Evolutionary conservation across 2,797 vertebrate species (phyloP).

Genomic region (Pangasius krempfi): DNA sequence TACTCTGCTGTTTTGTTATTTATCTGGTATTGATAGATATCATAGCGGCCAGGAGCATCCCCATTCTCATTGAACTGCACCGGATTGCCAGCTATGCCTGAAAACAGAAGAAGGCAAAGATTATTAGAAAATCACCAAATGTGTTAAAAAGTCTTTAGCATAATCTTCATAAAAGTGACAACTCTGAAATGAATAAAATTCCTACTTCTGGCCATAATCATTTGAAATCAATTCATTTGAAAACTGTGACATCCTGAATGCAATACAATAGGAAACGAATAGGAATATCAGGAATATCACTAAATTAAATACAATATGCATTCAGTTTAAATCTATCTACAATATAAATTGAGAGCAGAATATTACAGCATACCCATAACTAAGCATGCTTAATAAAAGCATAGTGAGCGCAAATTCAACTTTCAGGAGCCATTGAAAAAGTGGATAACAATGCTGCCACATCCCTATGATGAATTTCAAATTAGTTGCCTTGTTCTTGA

Average conservation of each 20-base stretch:
- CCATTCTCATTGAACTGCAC: conserved; percentile 98
- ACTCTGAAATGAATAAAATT: background rate
- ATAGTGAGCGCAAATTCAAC: conserved; percentile 31
- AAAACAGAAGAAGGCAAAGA: conserved; percentile 28
- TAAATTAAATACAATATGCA: background rate
- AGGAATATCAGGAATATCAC: background rate
- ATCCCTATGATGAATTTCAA: conserved; percentile 50
- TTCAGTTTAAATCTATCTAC: too few relatives aligned
- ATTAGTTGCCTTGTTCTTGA: conserved; percentile 52
- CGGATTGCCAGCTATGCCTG: conserved; percentile 93
- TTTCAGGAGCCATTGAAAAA: conserved; percentile 29
- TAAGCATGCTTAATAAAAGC: background rate
- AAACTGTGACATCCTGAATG: background rate
- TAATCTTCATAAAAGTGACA: background rate
- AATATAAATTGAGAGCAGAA: background rate
- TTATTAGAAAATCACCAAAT: conserved; percentile 25
- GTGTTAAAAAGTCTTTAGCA: background rate
- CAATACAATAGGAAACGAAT: background rate
- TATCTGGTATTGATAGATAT: conserved; percentile 98
- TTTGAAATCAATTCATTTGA: background rate
- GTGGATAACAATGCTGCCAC: conserved; percentile 42
- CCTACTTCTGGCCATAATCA: background rate
- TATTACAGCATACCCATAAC: background rate
- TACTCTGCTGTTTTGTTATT: conserved; percentile 88
- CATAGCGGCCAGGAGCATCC: conserved; percentile 93